These are phyloP conservation scores for Neoascia interrupta DNA, from an alignment of 2,888 invertebrate genomes.

Conservation along the genomic window DNA sequence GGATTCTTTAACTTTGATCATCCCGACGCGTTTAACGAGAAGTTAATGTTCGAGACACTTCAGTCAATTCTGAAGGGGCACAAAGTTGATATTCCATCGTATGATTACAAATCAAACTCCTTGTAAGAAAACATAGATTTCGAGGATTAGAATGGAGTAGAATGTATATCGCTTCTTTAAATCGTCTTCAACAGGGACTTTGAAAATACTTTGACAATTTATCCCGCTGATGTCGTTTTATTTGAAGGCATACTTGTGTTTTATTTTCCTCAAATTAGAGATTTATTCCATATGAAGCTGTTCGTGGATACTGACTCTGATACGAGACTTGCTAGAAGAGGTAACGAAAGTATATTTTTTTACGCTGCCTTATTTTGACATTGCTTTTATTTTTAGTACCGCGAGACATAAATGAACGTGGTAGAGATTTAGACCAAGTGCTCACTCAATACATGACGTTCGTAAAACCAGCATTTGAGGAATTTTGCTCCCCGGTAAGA, in stretches of 20 bases:
- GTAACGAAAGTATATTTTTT: slow-evolving; percentile 80
- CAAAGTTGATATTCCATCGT: slow-evolving; percentile 93
- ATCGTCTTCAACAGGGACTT: slow-evolving; percentile 80
- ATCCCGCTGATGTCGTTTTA: slow-evolving; percentile 97
- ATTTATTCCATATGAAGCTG: slow-evolving; percentile 98
- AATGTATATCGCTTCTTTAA: no score
- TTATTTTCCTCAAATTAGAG: slow-evolving; percentile 96
- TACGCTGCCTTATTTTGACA: not conserved
- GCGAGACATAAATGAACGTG: slow-evolving; percentile 96
- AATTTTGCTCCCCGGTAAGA: slow-evolving; percentile 96
- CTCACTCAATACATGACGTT: slow-evolving; percentile 98
- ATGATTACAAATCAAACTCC: slow-evolving; percentile 95
- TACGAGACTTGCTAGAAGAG: slow-evolving; percentile 96
- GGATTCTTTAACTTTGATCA: slow-evolving; percentile 99
- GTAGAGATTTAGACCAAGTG: slow-evolving; percentile 95
- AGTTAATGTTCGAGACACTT: slow-evolving; percentile 89
- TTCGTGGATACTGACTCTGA: slow-evolving; percentile 99
- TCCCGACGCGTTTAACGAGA: slow-evolving; percentile 97
- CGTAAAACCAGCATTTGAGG: slow-evolving; percentile 99
- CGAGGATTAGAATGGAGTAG: no score
- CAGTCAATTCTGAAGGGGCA: slow-evolving; percentile 91
- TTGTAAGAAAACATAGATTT: slow-evolving; percentile 84
- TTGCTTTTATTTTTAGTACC: slow-evolving; percentile 85
- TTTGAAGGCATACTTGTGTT: slow-evolving; percentile 99
- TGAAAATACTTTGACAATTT: slow-evolving; percentile 88